Conservation (phyloP, 2,113 vertebrate species). For the Actenoides lindsayi region DNA sequence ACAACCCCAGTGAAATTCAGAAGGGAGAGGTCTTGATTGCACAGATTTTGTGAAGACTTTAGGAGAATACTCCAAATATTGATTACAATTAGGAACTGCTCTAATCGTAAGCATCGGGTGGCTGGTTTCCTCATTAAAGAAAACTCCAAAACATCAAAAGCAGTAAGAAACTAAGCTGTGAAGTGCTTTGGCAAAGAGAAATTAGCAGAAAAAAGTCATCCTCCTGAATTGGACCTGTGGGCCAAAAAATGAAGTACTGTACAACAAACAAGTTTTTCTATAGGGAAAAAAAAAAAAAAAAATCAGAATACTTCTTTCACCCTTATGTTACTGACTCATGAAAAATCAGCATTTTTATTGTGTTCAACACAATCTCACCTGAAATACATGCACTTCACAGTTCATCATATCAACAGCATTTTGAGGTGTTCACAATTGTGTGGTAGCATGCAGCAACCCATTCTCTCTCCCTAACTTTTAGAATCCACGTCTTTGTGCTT, state of each 20-base stretch:
- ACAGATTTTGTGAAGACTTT: not conserved
- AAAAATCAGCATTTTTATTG: not conserved
- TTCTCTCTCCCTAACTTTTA: not conserved
- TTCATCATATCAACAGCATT: not conserved
- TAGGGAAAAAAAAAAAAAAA: not conserved
- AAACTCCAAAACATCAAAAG: not conserved
- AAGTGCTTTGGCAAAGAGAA: not conserved
- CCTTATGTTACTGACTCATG: not conserved
- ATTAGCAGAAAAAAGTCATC: not conserved
- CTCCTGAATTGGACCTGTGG: not conserved
- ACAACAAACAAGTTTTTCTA: not conserved
- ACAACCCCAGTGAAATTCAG: not conserved
- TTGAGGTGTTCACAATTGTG: not conserved
- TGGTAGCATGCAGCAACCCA: rapidly evolving
- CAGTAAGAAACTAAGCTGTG: not conserved
- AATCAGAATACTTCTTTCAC: not conserved
- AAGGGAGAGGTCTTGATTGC: not conserved
- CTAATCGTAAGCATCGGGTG: not conserved
- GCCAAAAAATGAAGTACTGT: not conserved
- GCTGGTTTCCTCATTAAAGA: not conserved
- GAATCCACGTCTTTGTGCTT: not conserved
- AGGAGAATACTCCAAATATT: not conserved
- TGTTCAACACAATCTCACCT: not conserved
- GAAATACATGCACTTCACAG: not conserved
- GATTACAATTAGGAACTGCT: not conserved